These are phyloP conservation scores for Rousettus leschenaultii DNA, from an alignment of 2,113 vertebrate genomes.

Conservation along the genomic window DNA sequence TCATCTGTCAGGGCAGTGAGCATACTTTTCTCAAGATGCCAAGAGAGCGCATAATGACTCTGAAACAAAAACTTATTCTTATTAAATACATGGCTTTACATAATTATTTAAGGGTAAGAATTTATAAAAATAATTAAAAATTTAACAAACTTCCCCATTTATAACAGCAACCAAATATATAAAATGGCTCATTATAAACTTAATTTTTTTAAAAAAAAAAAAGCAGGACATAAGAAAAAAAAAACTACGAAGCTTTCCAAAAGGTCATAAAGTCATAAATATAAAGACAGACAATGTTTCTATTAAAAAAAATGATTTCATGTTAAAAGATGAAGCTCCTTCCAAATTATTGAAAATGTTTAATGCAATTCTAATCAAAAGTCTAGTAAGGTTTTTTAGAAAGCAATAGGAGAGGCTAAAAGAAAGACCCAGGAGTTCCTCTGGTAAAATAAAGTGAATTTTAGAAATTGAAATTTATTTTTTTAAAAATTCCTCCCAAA, in stretches of 20 bases:
- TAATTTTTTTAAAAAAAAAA: not conserved
- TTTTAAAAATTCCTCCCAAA: not conserved
- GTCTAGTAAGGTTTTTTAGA: not conserved
- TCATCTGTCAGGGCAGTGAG: not conserved
- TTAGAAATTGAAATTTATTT: not conserved
- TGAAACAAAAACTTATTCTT: not conserved
- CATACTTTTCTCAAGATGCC: not conserved
- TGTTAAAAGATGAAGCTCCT: slow-evolving; percentile 16
- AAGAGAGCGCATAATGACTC: not conserved
- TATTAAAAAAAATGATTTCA: not conserved
- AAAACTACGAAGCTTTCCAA: not conserved
- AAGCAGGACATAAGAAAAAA: not conserved
- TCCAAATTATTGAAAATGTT: slow-evolving; percentile 8
- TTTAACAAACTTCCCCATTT: not conserved
- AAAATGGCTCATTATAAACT: not conserved
- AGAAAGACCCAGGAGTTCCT: not conserved
- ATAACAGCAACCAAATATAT: not conserved
- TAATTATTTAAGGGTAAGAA: not conserved
- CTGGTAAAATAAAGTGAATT: slow-evolving; percentile 13
- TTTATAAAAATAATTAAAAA: not conserved
- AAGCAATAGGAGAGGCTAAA: not conserved
- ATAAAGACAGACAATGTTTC: not conserved
- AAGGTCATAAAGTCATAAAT: not conserved
- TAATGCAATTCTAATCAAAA: slow-evolving; percentile 27
- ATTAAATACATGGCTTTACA: not conserved